These are phyloP conservation scores for Prolemur simus DNA, from an alignment of 2,113 vertebrate genomes.

Conservation along the genomic window DNA sequence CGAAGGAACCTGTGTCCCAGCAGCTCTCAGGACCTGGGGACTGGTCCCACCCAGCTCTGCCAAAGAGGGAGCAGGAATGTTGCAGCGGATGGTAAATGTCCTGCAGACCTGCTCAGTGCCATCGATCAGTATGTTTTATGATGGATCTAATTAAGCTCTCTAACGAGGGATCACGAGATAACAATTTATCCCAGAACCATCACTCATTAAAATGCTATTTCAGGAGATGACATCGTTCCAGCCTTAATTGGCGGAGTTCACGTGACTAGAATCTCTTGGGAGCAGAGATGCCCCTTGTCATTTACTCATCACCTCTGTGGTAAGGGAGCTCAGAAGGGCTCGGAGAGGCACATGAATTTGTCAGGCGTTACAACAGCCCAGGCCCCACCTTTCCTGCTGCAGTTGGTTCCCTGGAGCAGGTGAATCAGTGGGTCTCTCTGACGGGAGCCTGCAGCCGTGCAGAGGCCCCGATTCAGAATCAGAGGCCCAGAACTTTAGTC, in stretches of 20 bases:
- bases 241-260: constrained; percentile 70
- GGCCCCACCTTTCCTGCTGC: neutral
- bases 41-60: neutral
- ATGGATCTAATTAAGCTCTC: constrained; percentile 79
- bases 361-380: neutral
- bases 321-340: neutral
- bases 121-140: constrained; percentile 77
- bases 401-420: neutral
- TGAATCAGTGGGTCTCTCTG: neutral
- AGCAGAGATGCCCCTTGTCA: constrained; percentile 68
- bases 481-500: neutral
- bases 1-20: neutral
- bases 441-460: fast-evolving
- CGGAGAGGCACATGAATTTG: neutral
- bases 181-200: constrained; percentile 79
- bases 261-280: constrained; percentile 76
- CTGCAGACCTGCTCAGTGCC: constrained; percentile 44
- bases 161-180: constrained; percentile 77
- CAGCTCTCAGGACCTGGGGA: neutral
- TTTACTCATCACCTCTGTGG: constrained; percentile 33
- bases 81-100: neutral
- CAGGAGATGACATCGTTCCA: constrained; percentile 77
- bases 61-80: neutral
- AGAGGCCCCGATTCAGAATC: neutral
- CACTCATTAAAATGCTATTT: constrained; percentile 81